Evolutionary conservation across 1,140 invertebrate species (phyloP), one percentile per base, ranked within the genome.

Genomic region (Eulimnadia texana): DNA sequence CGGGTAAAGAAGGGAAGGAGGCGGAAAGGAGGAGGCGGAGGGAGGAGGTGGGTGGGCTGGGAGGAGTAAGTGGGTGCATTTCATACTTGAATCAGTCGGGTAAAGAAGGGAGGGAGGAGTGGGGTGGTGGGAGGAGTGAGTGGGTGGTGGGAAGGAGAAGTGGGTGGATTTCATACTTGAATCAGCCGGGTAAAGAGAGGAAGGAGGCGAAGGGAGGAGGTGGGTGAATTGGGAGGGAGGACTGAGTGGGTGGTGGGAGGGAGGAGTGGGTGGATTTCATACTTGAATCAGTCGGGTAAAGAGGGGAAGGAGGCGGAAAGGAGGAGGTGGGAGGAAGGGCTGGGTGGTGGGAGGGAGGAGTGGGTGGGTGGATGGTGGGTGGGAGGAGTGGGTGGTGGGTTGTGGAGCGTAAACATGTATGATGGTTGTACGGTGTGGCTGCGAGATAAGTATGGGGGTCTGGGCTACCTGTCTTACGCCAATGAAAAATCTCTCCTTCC

Each of bases 311-410:
- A 62, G 62, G 11, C n/a, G n/a, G n/a, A n/a, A n/a, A n/a, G n/a
- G n/a, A n/a, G n/a, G n/a, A n/a, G n/a, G n/a, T 25, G 51, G 64
- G 22, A 56, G 60, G 22, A 61, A 54, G 60, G 66, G 58, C 54
- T 29, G 25, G 50, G 52, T 29, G 56, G 54, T 3, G 19, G 23
- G 16, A 55, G n/a, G 53, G 16, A 42, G 16, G 33, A 42, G 33
- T 9, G 33, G 33, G 33, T 9, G 33, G 16, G 33, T 9, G 16
- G 16, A 42, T 9, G 33, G 33, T 42, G 6, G 33, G 16, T 42
- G 6, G 54, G 64, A 63, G 67, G 68, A 69, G 66, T 66, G 61
- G 60, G 67, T 66, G 65, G 66, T 68, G 66, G 68, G 69, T 66
- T 71, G 70, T 72, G 69, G 70, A 67, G 58, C 59, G 29, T 51